A percentile compares a stretch with the other conserved stretches of the same genome.
Evolutionary conservation across 2,113 vertebrate genomes (phyloP).

Genomic region (Cryptomyrus ogoouensis): DNA sequence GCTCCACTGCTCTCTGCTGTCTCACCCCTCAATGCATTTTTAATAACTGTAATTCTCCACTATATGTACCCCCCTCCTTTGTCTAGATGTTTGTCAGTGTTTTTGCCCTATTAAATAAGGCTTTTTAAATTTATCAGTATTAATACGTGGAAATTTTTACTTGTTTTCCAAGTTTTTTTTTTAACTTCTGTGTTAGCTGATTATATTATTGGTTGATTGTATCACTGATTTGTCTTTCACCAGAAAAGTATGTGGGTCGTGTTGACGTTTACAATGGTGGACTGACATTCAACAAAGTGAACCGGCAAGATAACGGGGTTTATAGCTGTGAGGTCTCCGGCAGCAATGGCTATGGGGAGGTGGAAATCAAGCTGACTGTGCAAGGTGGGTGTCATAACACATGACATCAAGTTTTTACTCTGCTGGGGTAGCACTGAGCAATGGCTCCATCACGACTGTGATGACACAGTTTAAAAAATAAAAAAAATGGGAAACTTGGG

Average conservation of each 20-base stretch:
- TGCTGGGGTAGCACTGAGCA: background rate
- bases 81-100: background rate
- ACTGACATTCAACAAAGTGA: conserved; percentile 51
- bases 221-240: background rate
- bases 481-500: background rate
- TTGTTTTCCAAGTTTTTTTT: background rate
- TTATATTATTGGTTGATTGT: background rate
- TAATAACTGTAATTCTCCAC: background rate
- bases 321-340: conserved; percentile 58
- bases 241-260: conserved; percentile 42
- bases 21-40: background rate
- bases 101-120: background rate
- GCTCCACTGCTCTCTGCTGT: background rate
- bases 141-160: background rate
- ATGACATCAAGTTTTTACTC: background rate
- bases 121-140: background rate
- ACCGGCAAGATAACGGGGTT: conserved; percentile 47
- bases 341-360: conserved; percentile 29
- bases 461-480: background rate
- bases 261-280: conserved; percentile 32
- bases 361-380: conserved; percentile 46
- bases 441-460: background rate
- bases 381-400: conserved; percentile 45
- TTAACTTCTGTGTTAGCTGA: background rate
- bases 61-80: background rate